Conservation (phyloP, 2,888 invertebrate species). For the Drosophila koepferae region DNA sequence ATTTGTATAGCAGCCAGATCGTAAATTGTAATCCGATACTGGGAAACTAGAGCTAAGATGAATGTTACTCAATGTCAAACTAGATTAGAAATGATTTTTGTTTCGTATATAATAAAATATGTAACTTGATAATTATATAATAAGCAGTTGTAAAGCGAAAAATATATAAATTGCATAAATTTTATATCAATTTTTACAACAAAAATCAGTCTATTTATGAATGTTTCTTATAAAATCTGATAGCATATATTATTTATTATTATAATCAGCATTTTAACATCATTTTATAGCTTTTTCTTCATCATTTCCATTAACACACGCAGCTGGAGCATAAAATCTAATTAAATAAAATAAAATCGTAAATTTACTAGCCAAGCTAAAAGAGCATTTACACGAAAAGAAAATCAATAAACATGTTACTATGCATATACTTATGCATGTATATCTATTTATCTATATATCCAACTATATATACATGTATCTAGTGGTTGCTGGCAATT, state of each 20-base stretch:
- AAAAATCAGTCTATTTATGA: not conserved
- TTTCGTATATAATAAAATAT: not conserved
- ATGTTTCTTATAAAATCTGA: not conserved
- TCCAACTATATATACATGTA: slow-evolving; percentile 11
- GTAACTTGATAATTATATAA: not conserved
- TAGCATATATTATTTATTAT: not conserved
- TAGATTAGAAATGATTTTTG: not conserved
- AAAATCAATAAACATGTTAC: slow-evolving; percentile 70
- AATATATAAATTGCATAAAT: not conserved
- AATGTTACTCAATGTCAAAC: not conserved
- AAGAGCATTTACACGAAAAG: slow-evolving; percentile 9
- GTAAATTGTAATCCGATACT: slow-evolving; percentile 38
- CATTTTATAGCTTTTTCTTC: not conserved
- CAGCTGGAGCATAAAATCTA: slow-evolving; percentile 29
- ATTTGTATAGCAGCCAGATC: slow-evolving; percentile 20
- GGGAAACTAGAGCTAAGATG: not conserved
- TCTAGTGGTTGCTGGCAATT: slow-evolving; percentile 41
- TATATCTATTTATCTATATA: slow-evolving; percentile 5
- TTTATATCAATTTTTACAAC: not conserved
- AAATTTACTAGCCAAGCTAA: slow-evolving; percentile 51
- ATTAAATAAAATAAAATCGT: slow-evolving; percentile 72
- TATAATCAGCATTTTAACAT: not conserved
- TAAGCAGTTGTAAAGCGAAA: not conserved
- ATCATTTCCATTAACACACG: slow-evolving; percentile 3
- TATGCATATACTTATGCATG: slow-evolving; percentile 42